Evolutionary conservation across 2,113 vertebrate genomes (phyloP), one percentile per base, ranked within the genome.

Genomic region (Todiramphus saurophagus): DNA sequence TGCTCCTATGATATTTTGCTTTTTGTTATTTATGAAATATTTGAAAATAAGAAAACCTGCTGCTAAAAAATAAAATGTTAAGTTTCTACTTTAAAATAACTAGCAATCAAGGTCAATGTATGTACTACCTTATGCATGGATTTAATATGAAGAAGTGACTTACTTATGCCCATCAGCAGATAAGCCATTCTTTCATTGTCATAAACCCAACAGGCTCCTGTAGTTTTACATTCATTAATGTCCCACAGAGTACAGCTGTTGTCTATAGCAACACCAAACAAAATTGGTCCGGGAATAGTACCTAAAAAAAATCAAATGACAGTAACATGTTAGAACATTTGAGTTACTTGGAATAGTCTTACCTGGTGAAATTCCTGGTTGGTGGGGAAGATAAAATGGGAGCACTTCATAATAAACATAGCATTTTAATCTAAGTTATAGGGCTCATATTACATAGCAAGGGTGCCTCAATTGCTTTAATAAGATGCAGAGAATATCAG

Each of bases 241-340:
- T 98, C 97, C 98, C 98, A 98, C 11, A 98, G 93, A 64, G 94
- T 88, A 83, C 98, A 98, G 20, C 98, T 97, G 76, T 83, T 94
- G 69, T 98, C 98, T 94, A 98, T 98, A 67, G 96, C 94, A 84
- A 96, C 20, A 24, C 98, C 98, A 96, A 98, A 98, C 70, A 98
- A 83, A 96, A 98, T 98, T n/a, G 98, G 98, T 68, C 98, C 98
- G 83, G 98, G 98, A 91, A 98, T 98, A 79, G 98, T 98, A 41
- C 98, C 98, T 98, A 90, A 67, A 96, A 59, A 58, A 58, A 69
- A 35, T 7, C 6, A 43, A 43, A n/a, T 1, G 19, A 89, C 3
- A 83, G 14, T 4, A 88, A 86, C 4, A 30, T 0, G 0, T 86
- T 39, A 88, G 39, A 89, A 88, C 3, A 1, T 48, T 60, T 72